A percentile compares a stretch with the other conserved stretches of the same genome.
phyloP scores from a whole-genome alignment of 2,797 vertebrate species.

The Pangasius mekongensis region DNA sequence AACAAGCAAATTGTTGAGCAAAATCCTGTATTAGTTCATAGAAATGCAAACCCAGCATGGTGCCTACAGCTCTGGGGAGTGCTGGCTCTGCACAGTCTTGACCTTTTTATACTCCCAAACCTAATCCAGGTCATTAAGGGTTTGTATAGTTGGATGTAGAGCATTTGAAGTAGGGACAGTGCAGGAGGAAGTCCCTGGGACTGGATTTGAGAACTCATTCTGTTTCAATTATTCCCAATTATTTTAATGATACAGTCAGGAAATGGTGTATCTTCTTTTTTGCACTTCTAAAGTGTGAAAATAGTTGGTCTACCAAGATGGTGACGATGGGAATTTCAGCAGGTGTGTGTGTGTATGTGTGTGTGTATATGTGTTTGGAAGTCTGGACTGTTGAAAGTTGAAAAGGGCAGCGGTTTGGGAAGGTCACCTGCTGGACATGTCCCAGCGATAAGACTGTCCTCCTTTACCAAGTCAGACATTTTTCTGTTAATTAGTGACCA shows the following conservation, averaged over 20 bases:
- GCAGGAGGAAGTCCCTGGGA: background rate
- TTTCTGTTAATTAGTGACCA: constrained; percentile 45
- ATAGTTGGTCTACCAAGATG: background rate
- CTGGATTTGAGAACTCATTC: too few species aligned
- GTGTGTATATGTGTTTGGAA: constrained; percentile 21
- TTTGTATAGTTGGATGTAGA: background rate
- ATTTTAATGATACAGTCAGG: background rate
- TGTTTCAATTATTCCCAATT: background rate
- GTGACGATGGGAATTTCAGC: constrained; percentile 2
- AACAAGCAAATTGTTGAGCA: background rate
- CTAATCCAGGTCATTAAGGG: background rate
- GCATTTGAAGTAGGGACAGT: background rate
- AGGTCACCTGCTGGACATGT: constrained; percentile 53
- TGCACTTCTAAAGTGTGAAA: background rate
- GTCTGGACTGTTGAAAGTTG: constrained; percentile 40
- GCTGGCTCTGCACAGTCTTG: background rate
- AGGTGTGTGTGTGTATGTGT: constrained; percentile 13
- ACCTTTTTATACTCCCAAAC: background rate
- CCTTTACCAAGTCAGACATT: constrained; percentile 49
- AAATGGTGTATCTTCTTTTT: background rate
- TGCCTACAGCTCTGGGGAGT: background rate
- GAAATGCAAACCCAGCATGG: background rate
- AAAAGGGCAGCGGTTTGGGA: constrained; percentile 39
- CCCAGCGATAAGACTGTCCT: constrained; percentile 43
- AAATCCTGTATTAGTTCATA: background rate